These are phyloP conservation scores for Diplolepis rosae DNA, from an alignment of 2,888 invertebrate genomes.

Conservation along the genomic window DNA sequence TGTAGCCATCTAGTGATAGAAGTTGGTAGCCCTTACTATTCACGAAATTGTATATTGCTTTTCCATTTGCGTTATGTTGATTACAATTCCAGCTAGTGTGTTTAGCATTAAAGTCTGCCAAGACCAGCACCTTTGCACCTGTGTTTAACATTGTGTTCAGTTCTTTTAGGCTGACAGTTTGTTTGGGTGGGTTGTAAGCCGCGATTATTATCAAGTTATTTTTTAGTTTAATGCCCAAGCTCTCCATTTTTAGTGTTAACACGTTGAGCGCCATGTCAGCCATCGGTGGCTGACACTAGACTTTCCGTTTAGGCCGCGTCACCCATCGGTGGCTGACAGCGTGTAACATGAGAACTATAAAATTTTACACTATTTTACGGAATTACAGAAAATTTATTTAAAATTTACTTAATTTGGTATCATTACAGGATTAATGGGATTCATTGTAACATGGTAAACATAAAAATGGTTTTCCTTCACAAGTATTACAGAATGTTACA, in stretches of 20 bases:
- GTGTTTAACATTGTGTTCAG: constrained; percentile 29
- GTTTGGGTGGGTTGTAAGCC: not conserved
- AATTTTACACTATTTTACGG: too few species aligned
- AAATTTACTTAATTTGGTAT: too few species aligned
- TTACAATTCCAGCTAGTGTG: constrained; percentile 44
- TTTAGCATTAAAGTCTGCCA: constrained; percentile 46
- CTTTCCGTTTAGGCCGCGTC: too few species aligned
- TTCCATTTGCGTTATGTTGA: constrained; percentile 41
- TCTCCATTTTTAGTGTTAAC: not conserved
- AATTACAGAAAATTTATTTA: too few species aligned
- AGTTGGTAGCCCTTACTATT: constrained; percentile 10
- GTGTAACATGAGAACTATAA: too few species aligned
- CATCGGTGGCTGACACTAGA: too few species aligned
- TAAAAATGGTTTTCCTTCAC: too few species aligned
- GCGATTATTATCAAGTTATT: not conserved
- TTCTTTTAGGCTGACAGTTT: not conserved
- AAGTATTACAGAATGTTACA: too few species aligned
- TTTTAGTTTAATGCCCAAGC: not conserved
- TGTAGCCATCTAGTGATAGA: constrained; percentile 27
- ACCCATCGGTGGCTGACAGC: too few species aligned
- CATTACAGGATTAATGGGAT: too few species aligned
- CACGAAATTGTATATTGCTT: constrained; percentile 33
- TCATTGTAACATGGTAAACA: too few species aligned
- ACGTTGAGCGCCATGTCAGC: too few species aligned
- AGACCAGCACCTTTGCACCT: constrained; percentile 25